phyloP scores from a whole-genome alignment of 92 coral and sea anemone genomes.

The Bergia puertoricense region DNA sequence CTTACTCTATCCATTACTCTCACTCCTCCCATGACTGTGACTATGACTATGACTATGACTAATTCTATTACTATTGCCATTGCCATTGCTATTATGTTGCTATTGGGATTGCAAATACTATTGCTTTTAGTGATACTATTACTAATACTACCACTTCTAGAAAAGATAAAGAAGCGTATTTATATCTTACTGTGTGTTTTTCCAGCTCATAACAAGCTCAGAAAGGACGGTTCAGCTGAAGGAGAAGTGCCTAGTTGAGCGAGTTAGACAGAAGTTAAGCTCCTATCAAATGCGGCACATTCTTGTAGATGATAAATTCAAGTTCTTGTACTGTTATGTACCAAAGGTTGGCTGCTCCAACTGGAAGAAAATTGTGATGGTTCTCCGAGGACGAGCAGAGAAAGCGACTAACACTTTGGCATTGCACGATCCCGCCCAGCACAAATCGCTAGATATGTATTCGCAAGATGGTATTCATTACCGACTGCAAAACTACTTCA shows the following conservation, averaged over 20 bases:
- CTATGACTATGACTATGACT: too few species aligned
- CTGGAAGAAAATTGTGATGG: slow-evolving; percentile 37
- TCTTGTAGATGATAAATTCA: slow-evolving; percentile 43
- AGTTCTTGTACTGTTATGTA: slow-evolving; percentile 44
- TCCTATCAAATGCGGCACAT: background rate
- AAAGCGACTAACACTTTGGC: slow-evolving; percentile 4
- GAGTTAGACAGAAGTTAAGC: background rate
- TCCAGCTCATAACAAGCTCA: background rate
- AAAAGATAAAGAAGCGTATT: background rate
- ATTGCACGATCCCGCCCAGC: background rate
- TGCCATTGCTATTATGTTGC: too few species aligned
- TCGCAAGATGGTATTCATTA: background rate
- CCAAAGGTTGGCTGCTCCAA: slow-evolving; percentile 54
- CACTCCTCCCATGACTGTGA: background rate
- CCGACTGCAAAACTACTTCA: slow-evolving; percentile 23
- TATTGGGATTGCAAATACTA: too few species aligned
- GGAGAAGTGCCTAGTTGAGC: background rate
- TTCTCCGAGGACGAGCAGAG: slow-evolving; percentile 31
- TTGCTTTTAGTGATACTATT: too few species aligned
- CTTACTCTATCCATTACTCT: background rate
- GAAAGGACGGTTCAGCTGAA: background rate
- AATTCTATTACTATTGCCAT: too few species aligned
- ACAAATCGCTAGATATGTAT: background rate
- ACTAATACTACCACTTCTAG: too few species aligned
- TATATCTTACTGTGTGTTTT: background rate